phyloP scores from a whole-genome alignment of 1,140 invertebrate genomes.

The Adoxophyes honmai region DNA sequence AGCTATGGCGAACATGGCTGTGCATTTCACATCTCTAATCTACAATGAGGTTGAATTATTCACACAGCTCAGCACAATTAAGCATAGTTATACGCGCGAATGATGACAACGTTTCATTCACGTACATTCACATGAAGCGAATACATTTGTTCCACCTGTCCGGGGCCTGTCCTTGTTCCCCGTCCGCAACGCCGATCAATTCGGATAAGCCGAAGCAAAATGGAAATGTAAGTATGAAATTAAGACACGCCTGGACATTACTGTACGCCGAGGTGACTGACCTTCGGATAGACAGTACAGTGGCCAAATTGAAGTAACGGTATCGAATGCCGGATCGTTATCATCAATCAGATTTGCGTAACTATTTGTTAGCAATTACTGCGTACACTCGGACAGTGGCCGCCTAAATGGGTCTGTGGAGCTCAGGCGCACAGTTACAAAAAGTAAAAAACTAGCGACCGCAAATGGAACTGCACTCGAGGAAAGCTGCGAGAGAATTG shows the following conservation, averaged over 20 bases:
- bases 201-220: background rate
- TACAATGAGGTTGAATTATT: conserved; percentile 13
- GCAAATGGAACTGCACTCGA: background rate
- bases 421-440: conserved; percentile 46
- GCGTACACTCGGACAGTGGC: conserved; percentile 37
- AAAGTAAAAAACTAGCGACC: conserved; percentile 22
- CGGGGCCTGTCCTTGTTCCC: background rate
- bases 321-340: conserved; percentile 58
- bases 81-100: conserved; percentile 9
- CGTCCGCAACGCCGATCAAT: background rate
- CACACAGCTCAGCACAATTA: conserved; percentile 6
- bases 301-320: conserved; percentile 73
- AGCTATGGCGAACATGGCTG: conserved; percentile 46
- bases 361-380: conserved; percentile 69
- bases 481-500: background rate
- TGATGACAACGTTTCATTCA: conserved; percentile 10
- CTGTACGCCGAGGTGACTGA: conserved; percentile 50
- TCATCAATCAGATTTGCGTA: conserved; percentile 75
- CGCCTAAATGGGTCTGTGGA: conserved; percentile 46
- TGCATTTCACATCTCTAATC: conserved; percentile 16
- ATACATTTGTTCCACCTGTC: conserved; percentile 11
- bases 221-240: background rate
- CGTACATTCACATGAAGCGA: background rate
- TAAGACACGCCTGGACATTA: conserved; percentile 5
- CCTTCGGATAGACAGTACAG: conserved; percentile 50